Evolutionary conservation across 2,113 vertebrate genomes (phyloP).

Genomic region (Neogobius melanostomus): DNA sequence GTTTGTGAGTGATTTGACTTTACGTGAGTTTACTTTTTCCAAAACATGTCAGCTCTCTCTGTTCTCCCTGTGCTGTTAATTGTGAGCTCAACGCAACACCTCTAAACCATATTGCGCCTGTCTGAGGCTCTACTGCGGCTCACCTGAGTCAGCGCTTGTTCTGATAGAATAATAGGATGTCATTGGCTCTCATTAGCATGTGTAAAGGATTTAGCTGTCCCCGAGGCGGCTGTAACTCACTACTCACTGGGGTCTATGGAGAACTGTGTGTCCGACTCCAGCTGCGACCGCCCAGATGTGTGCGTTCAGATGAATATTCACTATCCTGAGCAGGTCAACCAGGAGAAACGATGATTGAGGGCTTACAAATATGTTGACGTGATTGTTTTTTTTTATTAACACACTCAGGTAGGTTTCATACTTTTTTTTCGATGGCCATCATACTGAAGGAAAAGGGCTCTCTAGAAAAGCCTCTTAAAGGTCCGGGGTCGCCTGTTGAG

Average conservation of each 20-base stretch:
- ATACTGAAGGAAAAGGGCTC: too few relatives aligned
- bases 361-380: too few relatives aligned
- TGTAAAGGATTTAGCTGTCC: slow-evolving; percentile 51
- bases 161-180: slow-evolving; percentile 25
- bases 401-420: too few relatives aligned
- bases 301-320: slow-evolving; percentile 49
- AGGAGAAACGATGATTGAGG: background rate
- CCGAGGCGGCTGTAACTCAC: slow-evolving; percentile 40
- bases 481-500: too few relatives aligned
- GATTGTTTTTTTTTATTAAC: too few relatives aligned
- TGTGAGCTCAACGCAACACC: background rate
- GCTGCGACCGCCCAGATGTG: slow-evolving; percentile 43
- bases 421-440: too few relatives aligned
- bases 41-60: background rate
- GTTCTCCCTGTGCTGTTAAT: background rate
- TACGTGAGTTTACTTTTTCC: too few relatives aligned
- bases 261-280: slow-evolving; percentile 34
- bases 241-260: slow-evolving; percentile 26
- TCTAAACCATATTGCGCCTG: background rate
- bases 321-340: slow-evolving; percentile 7
- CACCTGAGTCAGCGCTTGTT: slow-evolving; percentile 48
- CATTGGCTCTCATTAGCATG: slow-evolving; percentile 44
- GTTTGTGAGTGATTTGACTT: too few relatives aligned
- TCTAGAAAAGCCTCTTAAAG: too few relatives aligned
- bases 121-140: slow-evolving; percentile 9